Evolutionary conservation across 2,113 vertebrate species (phyloP), one percentile per base, ranked within the genome.

Genomic region (Lucifuga dentata): DNA sequence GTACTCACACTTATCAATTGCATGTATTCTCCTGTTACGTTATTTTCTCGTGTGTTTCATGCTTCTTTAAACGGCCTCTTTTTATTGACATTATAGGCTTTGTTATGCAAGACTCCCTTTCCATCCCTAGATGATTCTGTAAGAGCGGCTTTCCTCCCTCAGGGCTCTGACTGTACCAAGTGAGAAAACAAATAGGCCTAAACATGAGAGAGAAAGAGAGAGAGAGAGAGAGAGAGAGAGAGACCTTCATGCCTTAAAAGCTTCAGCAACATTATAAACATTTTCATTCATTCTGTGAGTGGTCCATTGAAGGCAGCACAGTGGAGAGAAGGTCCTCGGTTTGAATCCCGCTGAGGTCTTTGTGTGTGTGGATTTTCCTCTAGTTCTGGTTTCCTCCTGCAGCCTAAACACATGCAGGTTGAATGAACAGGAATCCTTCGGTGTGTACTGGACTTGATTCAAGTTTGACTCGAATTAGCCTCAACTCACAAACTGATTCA

Each of bases 61-160:
- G 74, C 57, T 61, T 33, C 52, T 83, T 80, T 68, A 77, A 71
- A 80, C 65, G 53, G 65, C 69, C 45, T 67, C 46, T 77, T 84
- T 85, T 83, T 89, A 88, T 82, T 91, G 87, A 88, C 89, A 89
- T 90, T 89, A 87, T 76, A 67, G 12, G 56, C 80, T 76, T 81
- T 68, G 73, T 92, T 93, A 93, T 45, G 40, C 90, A 91, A 91
- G 73, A 73, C 71, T 74, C 19, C 20, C 45, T 58, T 36, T 80
- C 72, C 73, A 68, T 79, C 70, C 78, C 65, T 69, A 64, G 72
- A 79, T 79, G 78, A 79, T 76, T 85, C 84, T 83, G 86, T 81
- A 76, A 77, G 81, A 88, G 79, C 63, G 29, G 73, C 59, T 70
- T 63, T 73, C 63, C 45, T 38, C 81, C 89, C 79, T 67, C 59